These are phyloP conservation scores for Picathartes gymnocephalus DNA, from an alignment of 2,113 vertebrate species.

Conservation along the genomic window DNA sequence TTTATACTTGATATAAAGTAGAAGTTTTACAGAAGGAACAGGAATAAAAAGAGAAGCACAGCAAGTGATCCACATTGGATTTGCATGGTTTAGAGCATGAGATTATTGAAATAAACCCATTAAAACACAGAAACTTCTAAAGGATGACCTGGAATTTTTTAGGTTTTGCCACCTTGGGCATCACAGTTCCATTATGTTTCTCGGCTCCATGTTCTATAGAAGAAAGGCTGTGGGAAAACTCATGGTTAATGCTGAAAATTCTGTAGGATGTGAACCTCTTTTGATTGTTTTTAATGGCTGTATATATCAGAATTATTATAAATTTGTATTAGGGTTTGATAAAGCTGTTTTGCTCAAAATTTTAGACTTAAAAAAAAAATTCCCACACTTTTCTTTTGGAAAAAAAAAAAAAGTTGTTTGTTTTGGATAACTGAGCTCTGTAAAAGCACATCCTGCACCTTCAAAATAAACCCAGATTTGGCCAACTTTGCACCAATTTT, in stretches of 20 bases:
- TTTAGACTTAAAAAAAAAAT: neutral
- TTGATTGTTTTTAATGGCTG: neutral
- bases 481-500: neutral
- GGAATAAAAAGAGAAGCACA: neutral
- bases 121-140: neutral
- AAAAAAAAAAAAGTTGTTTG: neutral
- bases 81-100: neutral
- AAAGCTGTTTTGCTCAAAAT: neutral
- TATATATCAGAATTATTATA: no score
- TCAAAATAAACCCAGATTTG: neutral
- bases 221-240: neutral
- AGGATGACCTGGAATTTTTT: no score
- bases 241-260: neutral
- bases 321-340: neutral
- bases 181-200: rapidly evolving
- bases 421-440: neutral
- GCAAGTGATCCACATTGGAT: neutral
- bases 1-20: neutral
- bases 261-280: neutral
- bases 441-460: neutral
- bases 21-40: neutral
- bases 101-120: no score
- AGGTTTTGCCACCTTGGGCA: neutral
- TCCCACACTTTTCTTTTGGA: neutral
- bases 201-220: neutral